Conservation (phyloP, 1,140 invertebrate species). For the Rhizoglyphus robini region DNA sequence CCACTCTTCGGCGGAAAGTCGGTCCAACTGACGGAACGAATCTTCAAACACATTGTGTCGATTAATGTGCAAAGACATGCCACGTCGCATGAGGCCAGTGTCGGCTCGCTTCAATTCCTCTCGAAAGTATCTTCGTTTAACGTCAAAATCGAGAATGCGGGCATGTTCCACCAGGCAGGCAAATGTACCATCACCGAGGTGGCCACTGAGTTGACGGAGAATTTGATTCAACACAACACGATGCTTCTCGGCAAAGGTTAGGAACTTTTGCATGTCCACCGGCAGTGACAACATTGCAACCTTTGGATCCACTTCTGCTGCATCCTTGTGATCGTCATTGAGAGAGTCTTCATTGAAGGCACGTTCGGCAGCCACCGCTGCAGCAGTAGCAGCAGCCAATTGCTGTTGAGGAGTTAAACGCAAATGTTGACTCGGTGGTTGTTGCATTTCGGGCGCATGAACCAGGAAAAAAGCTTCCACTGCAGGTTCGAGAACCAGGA, state of each 20-base stretch:
- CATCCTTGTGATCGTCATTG: not conserved
- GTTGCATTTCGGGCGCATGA: conserved; percentile 46
- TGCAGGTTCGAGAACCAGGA: conserved; percentile 72
- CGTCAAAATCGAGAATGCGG: conserved; percentile 77
- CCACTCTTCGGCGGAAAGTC: conserved; percentile 73
- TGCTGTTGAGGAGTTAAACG: conserved; percentile 39
- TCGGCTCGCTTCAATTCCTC: conserved; percentile 67
- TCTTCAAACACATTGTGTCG: conserved; percentile 80
- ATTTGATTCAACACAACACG: conserved; percentile 83
- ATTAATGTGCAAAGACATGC: conserved; percentile 72
- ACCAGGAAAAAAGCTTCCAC: conserved; percentile 85
- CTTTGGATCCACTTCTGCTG: not conserved
- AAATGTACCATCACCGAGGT: conserved; percentile 74
- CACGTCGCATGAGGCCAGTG: conserved; percentile 62
- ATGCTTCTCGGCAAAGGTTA: conserved; percentile 71
- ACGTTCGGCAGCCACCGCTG: conserved; percentile 39
- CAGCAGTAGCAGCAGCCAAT: conserved; percentile 41
- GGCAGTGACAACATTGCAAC: conserved; percentile 30
- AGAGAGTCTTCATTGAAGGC: conserved; percentile 26
- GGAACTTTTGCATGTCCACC: conserved; percentile 52
- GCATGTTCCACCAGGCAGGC: conserved; percentile 78
- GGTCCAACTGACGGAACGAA: conserved; percentile 73
- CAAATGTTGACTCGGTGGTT: conserved; percentile 24
- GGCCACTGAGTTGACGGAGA: conserved; percentile 65
- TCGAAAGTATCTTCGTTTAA: conserved; percentile 77